These are phyloP conservation scores for Araneus ventricosus DNA, from an alignment of 1,140 invertebrate species.

Conservation along the genomic window DNA sequence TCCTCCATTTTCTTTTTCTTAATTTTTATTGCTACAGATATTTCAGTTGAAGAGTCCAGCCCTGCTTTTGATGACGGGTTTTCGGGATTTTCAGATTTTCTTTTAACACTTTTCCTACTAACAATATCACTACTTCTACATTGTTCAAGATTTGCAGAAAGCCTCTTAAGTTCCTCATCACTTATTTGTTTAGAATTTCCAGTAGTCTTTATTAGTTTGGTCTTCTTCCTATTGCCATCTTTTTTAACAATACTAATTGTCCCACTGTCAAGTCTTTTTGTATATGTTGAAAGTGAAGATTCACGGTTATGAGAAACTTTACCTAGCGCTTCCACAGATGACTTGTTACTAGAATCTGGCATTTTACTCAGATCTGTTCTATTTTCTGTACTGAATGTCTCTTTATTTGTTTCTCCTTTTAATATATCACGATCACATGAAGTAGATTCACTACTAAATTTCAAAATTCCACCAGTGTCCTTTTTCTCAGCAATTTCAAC, in stretches of 20 bases:
- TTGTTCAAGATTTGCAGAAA: background rate
- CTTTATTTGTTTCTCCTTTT: background rate
- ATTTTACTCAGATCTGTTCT: background rate
- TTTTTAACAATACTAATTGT: conserved; percentile 11
- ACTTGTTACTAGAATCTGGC: background rate
- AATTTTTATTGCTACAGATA: background rate
- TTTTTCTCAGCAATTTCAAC: background rate
- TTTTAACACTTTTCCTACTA: background rate
- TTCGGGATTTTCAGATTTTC: background rate
- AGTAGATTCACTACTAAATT: background rate
- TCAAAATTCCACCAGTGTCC: background rate
- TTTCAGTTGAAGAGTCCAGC: background rate
- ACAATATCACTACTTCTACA: background rate
- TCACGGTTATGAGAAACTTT: background rate
- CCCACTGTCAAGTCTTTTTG: background rate
- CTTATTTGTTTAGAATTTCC: background rate
- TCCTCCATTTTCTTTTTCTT: background rate
- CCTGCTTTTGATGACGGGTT: background rate
- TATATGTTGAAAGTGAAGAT: background rate
- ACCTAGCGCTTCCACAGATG: background rate
- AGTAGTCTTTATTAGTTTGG: background rate
- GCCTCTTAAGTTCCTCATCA: background rate
- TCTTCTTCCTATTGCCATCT: conserved; percentile 9
- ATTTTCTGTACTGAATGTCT: background rate
- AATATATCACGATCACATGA: background rate